Conservation (phyloP, 1,140 invertebrate genomes). For the Drosophila funebris region DNA sequence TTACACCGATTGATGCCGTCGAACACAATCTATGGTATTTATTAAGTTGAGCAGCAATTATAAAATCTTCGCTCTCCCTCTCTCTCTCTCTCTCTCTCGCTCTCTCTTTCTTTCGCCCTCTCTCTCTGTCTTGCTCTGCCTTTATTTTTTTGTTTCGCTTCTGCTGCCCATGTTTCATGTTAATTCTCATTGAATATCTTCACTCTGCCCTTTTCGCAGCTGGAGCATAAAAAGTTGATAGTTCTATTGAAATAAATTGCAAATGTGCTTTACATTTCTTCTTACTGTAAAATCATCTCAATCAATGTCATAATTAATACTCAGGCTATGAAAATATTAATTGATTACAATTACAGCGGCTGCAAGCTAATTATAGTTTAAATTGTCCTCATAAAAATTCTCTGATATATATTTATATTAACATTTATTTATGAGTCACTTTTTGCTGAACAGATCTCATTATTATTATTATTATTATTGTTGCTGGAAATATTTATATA, state of each 20-base stretch:
- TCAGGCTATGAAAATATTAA: constrained; percentile 6
- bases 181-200: constrained; percentile 24
- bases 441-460: too few species aligned
- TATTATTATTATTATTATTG: too few species aligned
- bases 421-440: background rate
- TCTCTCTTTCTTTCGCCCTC: too few species aligned
- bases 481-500: too few species aligned
- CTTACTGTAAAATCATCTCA: constrained; percentile 14
- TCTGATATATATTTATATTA: background rate
- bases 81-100: too few species aligned
- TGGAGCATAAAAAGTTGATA: background rate
- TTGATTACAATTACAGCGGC: constrained; percentile 25
- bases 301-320: constrained; percentile 39
- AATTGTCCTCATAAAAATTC: background rate
- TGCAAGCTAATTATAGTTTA: constrained; percentile 22
- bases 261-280: constrained; percentile 5
- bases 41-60: constrained; percentile 34
- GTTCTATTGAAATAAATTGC: constrained; percentile 8
- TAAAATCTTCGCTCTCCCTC: background rate
- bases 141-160: too few species aligned
- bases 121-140: too few species aligned
- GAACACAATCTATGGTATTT: constrained; percentile 26
- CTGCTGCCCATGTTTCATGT: background rate
- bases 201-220: background rate
- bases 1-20: constrained; percentile 11